Conservation (phyloP, 2,797 vertebrate species). For the Tapera naevia region DNA sequence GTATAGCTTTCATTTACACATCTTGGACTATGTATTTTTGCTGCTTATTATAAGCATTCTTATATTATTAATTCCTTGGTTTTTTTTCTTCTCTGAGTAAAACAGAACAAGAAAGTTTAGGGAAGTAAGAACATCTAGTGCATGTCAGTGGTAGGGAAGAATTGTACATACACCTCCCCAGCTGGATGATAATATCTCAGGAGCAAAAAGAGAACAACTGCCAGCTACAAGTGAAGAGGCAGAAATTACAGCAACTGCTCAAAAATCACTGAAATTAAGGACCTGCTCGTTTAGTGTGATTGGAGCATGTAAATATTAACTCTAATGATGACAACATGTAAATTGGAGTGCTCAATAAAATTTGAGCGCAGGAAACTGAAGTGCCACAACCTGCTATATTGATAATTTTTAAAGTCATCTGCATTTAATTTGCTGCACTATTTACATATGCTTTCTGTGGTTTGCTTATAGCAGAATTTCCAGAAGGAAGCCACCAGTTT, state of each 20-base stretch:
- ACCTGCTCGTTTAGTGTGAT: slow-evolving; percentile 60
- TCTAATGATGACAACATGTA: slow-evolving; percentile 56
- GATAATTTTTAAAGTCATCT: slow-evolving; percentile 38
- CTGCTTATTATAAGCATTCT: not conserved
- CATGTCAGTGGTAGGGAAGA: not conserved
- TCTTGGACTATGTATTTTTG: not conserved
- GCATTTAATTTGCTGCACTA: slow-evolving; percentile 6
- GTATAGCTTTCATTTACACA: not conserved
- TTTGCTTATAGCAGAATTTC: not conserved
- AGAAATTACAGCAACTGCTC: slow-evolving; percentile 60
- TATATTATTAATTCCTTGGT: not conserved
- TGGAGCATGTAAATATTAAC: slow-evolving; percentile 69
- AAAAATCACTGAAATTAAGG: slow-evolving; percentile 66
- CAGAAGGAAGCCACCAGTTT: not conserved
- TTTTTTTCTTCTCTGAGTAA: not conserved
- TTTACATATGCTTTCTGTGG: not conserved
- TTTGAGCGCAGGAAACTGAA: slow-evolving; percentile 39
- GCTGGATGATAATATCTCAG: not conserved
- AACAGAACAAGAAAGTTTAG: not conserved
- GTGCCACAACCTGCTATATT: slow-evolving; percentile 51
- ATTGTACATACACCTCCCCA: not conserved
- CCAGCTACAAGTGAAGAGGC: slow-evolving; percentile 53
- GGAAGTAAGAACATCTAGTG: not conserved
- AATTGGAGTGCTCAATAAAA: slow-evolving; percentile 67
- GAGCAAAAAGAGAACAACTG: slow-evolving; percentile 1